Base-by-base conservation (phyloP, 30 jellyfish, hydroid and myxozoan genomes). In the Pelagia noctiluca region DNA sequence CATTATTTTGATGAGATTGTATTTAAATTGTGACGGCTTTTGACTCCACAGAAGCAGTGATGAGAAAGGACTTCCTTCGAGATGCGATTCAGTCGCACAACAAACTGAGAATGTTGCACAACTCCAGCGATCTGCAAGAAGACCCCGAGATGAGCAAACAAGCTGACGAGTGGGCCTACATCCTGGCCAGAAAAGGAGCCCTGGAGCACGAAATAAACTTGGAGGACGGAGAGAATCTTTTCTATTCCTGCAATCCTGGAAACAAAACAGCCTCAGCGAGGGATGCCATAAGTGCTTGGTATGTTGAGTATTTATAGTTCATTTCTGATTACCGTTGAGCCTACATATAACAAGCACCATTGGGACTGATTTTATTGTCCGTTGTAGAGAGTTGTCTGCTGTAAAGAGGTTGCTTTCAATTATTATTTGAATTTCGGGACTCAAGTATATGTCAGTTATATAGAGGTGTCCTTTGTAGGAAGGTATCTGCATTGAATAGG, bases 281-380 rank as follows among this genome's bases (percentile, higher is more conserved):
- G 8, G 97, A 90, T 38, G 94, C 97, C 1, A 71, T 85, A 22
- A 50, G 49, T 49, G 85, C 89, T 3, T 90, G 97, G 97, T 90
- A 71, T 50, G 74, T 29, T 24, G n/a, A n/a, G n/a, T n/a, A n/a
- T n/a, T n/a, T n/a, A n/a, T n/a, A n/a, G n/a, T n/a, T n/a, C n/a
- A n/a, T n/a, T n/a, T n/a, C n/a, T n/a, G n/a, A n/a, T n/a, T n/a
- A n/a, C n/a, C n/a, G n/a, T n/a, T n/a, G n/a, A n/a, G n/a, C n/a
- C n/a, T n/a, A n/a, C n/a, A n/a, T n/a, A n/a, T n/a, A n/a, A n/a
- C n/a, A n/a, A n/a, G n/a, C n/a, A n/a, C n/a, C n/a, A n/a, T n/a
- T n/a, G n/a, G n/a, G n/a, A n/a, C n/a, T n/a, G n/a, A n/a, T n/a
- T n/a, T n/a, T n/a, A n/a, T n/a, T n/a, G n/a, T n/a, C n/a, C n/a